Evolutionary conservation across 1,140 invertebrate species (phyloP).

Genomic region (Eriocheir sinensis): DNA sequence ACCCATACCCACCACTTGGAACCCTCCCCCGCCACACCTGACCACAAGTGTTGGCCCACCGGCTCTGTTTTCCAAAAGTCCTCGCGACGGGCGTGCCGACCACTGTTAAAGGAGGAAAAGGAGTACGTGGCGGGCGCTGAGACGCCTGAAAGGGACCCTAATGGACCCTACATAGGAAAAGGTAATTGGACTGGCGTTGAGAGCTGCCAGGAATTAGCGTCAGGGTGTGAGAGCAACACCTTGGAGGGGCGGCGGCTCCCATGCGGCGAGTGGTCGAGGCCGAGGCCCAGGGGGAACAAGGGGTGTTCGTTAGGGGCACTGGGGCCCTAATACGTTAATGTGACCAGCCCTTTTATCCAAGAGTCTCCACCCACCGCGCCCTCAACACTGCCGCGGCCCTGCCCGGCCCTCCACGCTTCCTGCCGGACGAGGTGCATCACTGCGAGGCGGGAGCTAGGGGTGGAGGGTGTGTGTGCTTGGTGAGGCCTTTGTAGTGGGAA

Average conservation of each 20-base stretch:
- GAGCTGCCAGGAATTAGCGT: conserved; percentile 62
- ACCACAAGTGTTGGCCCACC: conserved; percentile 18
- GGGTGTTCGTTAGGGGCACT: conserved; percentile 52
- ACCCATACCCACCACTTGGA: too few relatives aligned
- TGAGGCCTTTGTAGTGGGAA: background rate
- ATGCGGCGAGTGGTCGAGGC: conserved; percentile 18
- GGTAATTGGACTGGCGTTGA: conserved; percentile 47
- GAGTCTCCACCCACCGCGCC: background rate
- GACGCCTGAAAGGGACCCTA: conserved; percentile 56
- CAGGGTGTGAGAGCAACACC: conserved; percentile 57
- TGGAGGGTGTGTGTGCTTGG: background rate
- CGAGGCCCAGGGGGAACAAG: conserved; percentile 31
- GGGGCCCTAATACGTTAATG: conserved; percentile 53
- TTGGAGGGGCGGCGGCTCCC: conserved; percentile 39
- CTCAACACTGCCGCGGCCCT: conserved; percentile 2
- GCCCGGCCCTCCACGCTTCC: background rate
- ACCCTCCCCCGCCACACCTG: background rate
- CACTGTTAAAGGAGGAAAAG: conserved; percentile 44
- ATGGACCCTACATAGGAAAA: conserved; percentile 47
- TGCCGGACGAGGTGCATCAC: background rate
- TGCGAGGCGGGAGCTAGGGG: background rate
- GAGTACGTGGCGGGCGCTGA: conserved; percentile 45
- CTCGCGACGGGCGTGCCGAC: conserved; percentile 21
- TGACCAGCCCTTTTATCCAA: conserved; percentile 46
- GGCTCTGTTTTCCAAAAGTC: conserved; percentile 14